Base-by-base conservation (phyloP, 2,797 vertebrate genomes). In the Hephaestus fuliginosus region DNA sequence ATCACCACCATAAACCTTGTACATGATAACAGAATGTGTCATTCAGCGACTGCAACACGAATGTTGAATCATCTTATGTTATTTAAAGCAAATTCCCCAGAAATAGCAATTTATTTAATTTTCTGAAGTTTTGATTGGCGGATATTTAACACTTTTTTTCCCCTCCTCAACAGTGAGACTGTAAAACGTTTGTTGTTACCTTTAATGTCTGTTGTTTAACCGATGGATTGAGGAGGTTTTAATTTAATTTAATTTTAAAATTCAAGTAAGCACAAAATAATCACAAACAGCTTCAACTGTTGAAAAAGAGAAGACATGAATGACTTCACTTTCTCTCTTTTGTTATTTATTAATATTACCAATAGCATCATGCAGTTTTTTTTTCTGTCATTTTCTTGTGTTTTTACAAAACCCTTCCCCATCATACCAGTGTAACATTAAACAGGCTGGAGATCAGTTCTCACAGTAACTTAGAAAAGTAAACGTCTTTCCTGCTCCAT, bases 351-450 rank as follows among this genome's bases (percentile, higher is more conserved):
- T 57, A 61, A 2, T 63, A 62, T 57, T 62, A 67, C 13, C 43
- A 67, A 72, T 18, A 70, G 51, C 67, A 46, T 67, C 88, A 88
- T 91, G 86, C 89, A 84, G 20, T 39, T 55, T 83, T 71, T 71
- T 80, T 67, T 43, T 3, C 48, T 12, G 10, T 65, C 0, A 30
- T 82, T 78, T 81, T 74, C 55, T 63, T 49, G 3, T 68, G 8
- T 87, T 85, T 85, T 74, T 87, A 86, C 76, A 91, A 89, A 91
- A 22, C 18, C 28, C 56, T 9, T 3, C 7, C 8, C 10, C 33
- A 8, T 33, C 52, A 30, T 6, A 55, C 10, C 57, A 49, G 30
- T 64, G 76, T 80, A 75, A 84, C 64, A 69, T 55, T 3, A 39
- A 70, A 60, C 53, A 76, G 62, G 20, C 39, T 65, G 41, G 25